phyloP scores from a whole-genome alignment of 2,888 invertebrate species.

The Zelleria hepariella region DNA sequence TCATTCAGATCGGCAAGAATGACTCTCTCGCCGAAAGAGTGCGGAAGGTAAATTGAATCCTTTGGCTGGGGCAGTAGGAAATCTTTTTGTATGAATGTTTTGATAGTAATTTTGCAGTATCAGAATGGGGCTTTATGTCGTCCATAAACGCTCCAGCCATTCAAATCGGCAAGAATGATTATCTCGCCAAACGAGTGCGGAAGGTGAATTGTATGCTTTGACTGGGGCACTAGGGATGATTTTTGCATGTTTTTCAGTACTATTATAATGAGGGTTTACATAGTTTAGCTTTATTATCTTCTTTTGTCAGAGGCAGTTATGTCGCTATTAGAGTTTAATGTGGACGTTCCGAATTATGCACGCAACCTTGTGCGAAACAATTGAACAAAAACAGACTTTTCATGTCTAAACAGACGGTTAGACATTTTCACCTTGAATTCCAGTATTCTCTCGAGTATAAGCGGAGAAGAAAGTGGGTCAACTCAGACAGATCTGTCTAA shows the following conservation, averaged over 20 bases:
- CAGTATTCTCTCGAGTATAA: slow-evolving; percentile 12
- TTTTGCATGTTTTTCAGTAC: no score
- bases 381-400: neutral
- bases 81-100: no score
- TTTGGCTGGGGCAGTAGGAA: neutral
- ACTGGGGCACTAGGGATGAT: neutral
- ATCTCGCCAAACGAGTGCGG: slow-evolving; percentile 77
- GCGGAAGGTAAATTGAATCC: slow-evolving; percentile 68
- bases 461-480: slow-evolving; percentile 44
- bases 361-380: neutral
- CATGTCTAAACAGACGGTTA: neutral
- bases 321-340: neutral
- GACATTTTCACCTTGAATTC: slow-evolving; percentile 26
- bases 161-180: slow-evolving; percentile 78
- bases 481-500: slow-evolving; percentile 29
- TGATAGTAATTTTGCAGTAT: no score
- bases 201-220: slow-evolving; percentile 59
- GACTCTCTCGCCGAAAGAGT: slow-evolving; percentile 80
- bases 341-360: neutral
- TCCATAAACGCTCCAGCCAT: slow-evolving; percentile 35
- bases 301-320: neutral
- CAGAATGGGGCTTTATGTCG: no score
- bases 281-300: neutral
- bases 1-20: slow-evolving; percentile 75
- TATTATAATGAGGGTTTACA: neutral